Evolutionary conservation across 2,888 invertebrate genomes (phyloP), one percentile per base, ranked within the genome.

Genomic region (Pseudococcus viburni): DNA sequence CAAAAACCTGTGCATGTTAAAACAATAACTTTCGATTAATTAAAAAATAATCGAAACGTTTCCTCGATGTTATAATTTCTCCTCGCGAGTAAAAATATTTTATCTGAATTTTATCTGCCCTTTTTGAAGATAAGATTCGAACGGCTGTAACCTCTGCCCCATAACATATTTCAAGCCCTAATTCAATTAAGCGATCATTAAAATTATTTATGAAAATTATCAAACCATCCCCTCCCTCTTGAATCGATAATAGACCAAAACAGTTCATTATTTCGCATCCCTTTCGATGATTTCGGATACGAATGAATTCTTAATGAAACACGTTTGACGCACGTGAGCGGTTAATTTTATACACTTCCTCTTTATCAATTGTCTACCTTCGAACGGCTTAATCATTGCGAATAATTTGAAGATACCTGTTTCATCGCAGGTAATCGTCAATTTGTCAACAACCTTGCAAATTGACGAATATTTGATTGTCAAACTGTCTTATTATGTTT

Each of bases 391-490:
- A 73, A 73, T 73, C 68, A 73, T 33, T 15, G 33, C 33, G 15
- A 73, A 33, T 73, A 73, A 73, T 73, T 73, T 73, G 26, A 64
- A 12, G 19, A 55, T 17, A 33, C 26, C 26, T 55, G 17, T 55
- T 55, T 17, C 17, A 2, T 1, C 15, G 17, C 15, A 55, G 17
- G 17, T 55, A 55, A 55, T 59, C 59, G 59, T 59, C n/a, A 26
- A 73, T 33, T 73, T 73, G 26, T 73, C 68, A 73, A 26, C 68
- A 73, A 33, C 68, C 68, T 73, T 33, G 68, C 68, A 73, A 73
- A 73, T 33, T 73, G 68, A 33, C 59, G 26, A 33, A 33, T 33
- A 26, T 64, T 64, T 22, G 22, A 22, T 64, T 33, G 26, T 33
- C 26, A 33, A 33, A 33, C 26, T 33, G 26, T 22, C 64, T 19